Evolutionary conservation across 2,888 invertebrate genomes (phyloP).

Genomic region (Candidula unifasciata): DNA sequence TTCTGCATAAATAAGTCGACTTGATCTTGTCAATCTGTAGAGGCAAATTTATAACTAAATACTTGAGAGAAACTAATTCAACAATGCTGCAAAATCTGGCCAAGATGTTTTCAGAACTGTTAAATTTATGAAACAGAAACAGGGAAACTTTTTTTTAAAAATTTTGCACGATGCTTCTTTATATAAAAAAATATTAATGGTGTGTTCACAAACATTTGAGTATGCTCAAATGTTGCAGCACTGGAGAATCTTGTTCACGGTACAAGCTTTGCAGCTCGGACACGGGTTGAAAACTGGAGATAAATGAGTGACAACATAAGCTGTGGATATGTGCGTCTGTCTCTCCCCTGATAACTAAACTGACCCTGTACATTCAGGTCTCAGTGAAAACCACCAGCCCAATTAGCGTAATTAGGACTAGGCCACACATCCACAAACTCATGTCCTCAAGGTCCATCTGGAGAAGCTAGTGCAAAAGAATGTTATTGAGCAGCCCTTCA

Average conservation of each 20-base stretch:
- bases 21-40: background rate
- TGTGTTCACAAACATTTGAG: too few relatives aligned
- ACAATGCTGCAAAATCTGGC: background rate
- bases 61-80: background rate
- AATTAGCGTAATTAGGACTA: too few relatives aligned
- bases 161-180: background rate
- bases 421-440: background rate
- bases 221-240: too few relatives aligned
- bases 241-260: background rate
- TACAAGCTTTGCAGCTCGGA: too few relatives aligned
- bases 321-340: background rate
- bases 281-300: background rate
- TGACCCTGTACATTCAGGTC: too few relatives aligned
- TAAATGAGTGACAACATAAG: background rate
- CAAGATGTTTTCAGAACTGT: background rate
- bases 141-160: background rate
- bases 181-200: too few relatives aligned
- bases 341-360: too few relatives aligned
- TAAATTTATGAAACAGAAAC: background rate
- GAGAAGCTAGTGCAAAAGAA: background rate
- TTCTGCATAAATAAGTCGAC: background rate
- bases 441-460: background rate
- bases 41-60: background rate
- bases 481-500: background rate
- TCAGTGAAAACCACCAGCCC: too few relatives aligned